Evolutionary conservation across 2,797 vertebrate genomes (phyloP), one percentile per base, ranked within the genome.

Genomic region (Brachyrhaphis roseni): DNA sequence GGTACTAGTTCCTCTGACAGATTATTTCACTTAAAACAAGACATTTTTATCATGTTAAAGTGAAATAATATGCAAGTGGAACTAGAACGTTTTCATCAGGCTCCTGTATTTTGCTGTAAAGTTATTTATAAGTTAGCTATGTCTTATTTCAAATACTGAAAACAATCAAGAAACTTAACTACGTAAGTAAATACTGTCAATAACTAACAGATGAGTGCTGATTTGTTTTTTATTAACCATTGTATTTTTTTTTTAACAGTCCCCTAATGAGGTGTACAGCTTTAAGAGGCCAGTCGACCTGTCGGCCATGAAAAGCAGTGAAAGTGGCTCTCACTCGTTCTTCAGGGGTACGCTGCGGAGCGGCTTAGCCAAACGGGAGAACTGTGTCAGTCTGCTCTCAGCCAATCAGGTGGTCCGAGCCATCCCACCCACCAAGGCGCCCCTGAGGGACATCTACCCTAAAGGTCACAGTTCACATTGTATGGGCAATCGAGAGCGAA

Each of bases 191-290:
- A 18, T 36, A 18, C 7, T 15, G 28, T 62, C 3, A 15, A 20
- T 62, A 43, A 39, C 4, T 34, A 15, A 45, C 53, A 16, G n/a
- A 1, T 73, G 13, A 15, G 4, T 4, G 20, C 26, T 49, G 10
- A 59, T 12, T 11, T 62, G 72, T 55, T 47, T 34, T 8, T 62
- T 8, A 15, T 45, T 31, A 59, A 59, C 13, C 12, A 28, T 13
- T 31, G 13, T 31, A 34, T 31, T 34, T 6, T 79, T 89, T 59
- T 90, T 53, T 82, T 70, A 77, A 81, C n/a, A 99, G 98, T 99
- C 98, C 59, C 96, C 98, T 62, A 98, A 95, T 85, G 98, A 99
- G 94, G 97, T 99, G 51, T 98, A 98, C 90, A 97, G 95, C 93
- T 99, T 97, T 91, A 96, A 92, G 85, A 97, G 98, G 87, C 91